Base-by-base conservation (phyloP, 2,113 vertebrate genomes). In the Dissostichus mawsoni region DNA sequence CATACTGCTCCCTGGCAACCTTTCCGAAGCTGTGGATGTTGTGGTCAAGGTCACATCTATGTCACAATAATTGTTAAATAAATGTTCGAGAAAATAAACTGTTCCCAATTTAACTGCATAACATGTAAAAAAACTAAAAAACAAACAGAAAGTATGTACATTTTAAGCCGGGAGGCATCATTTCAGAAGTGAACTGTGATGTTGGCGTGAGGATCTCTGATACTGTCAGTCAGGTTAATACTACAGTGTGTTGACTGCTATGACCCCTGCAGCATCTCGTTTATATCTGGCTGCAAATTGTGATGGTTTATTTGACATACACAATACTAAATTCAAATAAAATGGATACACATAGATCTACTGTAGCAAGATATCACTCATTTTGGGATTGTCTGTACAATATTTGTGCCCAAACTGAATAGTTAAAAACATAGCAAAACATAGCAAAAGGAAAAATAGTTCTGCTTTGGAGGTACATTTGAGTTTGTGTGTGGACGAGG, bases 1-100 rank as follows among this genome's bases (percentile, higher is more conserved):
- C 94, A 81, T 96, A 97, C 81, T 98, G 97, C 85, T 97, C 97
- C 85, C 92, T 95, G 12, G 97, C 97, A 62, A 90, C 82, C 80
- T 89, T 82, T 77, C 95, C 93, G 90, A 99, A 99, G 94, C 96
- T 98, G 97, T 98, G 92, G 47, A 13, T 81, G 8, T 12, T 25
- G 73, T 6, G 84, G 96, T 98, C 95, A 99, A 99, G 94, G 95
- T 72, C 61, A 74, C 17, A 73, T 11, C 71, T 78, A 33, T 9
- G 51, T 76, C 25, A 66, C 2, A 69, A 8, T 29, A 80, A 1
- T 9, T 18, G 61, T 52, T 47, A 25, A 75, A 64, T 62, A 69
- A 66, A 65, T 14, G 13, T 64, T 20, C 11, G 11, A 52, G 33
- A 0, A 1, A 69, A 18, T 25, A 18, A 1, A 14, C 47, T 20